Percentiles rank a stretch among this genome's conserved stretches.
These are phyloP conservation scores for Nothura maculosa DNA, from an alignment of 2,797 vertebrate genomes.

Conservation along the genomic window DNA sequence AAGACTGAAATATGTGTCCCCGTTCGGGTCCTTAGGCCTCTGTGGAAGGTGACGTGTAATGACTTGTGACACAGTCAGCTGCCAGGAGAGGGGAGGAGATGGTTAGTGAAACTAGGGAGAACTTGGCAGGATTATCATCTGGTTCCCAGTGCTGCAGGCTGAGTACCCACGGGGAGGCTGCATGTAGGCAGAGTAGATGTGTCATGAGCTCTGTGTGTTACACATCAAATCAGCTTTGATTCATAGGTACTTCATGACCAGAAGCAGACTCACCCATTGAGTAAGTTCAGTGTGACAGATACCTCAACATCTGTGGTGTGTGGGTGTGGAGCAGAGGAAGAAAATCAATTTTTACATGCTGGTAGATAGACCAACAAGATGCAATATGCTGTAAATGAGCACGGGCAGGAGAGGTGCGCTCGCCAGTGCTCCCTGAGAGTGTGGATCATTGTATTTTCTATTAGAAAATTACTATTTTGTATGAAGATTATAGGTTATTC, in stretches of 20 bases:
- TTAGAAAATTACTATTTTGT: not conserved
- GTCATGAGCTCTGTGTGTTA: rapidly evolving
- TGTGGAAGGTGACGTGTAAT: not conserved
- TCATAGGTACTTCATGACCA: not conserved
- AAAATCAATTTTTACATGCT: not conserved
- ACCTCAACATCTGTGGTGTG: not conserved
- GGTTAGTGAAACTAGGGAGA: not conserved
- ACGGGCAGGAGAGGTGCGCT: not conserved
- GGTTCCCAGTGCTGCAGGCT: not conserved
- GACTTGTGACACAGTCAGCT: not conserved
- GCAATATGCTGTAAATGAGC: not conserved
- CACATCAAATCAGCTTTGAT: not conserved
- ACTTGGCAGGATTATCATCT: not conserved
- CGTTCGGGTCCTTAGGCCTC: not conserved
- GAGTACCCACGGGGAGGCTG: too few species aligned
- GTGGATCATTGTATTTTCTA: not conserved
- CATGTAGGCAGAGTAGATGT: not conserved
- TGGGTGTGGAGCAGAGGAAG: not conserved
- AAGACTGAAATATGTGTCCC: not conserved
- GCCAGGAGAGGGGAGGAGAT: not conserved
- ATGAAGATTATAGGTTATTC: constrained; percentile 2
- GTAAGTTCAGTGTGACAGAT: not conserved
- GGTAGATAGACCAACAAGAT: not conserved
- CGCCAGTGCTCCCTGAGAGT: not conserved
- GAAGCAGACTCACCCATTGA: not conserved